Conservation (phyloP, 2,797 vertebrate species). For the Cercopithecus mitis region DNA sequence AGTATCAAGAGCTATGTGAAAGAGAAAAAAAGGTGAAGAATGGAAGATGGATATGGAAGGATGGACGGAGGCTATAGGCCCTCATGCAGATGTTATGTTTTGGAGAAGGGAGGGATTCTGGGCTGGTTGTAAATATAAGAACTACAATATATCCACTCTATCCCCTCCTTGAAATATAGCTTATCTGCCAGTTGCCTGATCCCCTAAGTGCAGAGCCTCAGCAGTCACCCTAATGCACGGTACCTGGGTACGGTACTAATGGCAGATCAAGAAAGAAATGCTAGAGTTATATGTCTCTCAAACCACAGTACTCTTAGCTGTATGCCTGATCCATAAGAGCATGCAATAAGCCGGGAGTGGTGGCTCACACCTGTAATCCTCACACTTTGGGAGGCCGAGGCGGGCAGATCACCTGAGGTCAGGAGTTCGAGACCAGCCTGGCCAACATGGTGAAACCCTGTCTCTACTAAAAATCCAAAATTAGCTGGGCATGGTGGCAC, state of each 20-base stretch:
- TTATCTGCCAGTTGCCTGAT: not conserved
- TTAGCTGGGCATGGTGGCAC: too few relatives aligned
- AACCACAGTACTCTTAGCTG: not conserved
- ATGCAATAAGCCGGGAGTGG: not conserved
- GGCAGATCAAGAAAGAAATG: not conserved
- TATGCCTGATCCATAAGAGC: not conserved
- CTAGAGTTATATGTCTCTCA: not conserved
- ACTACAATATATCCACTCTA: not conserved
- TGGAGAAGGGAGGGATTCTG: not conserved
- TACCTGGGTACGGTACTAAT: not conserved
- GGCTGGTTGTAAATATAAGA: not conserved
- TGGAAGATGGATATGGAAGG: not conserved
- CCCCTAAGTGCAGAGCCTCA: not conserved
- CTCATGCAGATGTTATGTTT: not conserved
- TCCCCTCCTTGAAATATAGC: not conserved
- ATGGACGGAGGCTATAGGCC: fast-evolving
- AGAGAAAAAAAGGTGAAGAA: not conserved
- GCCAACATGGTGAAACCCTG: too few relatives aligned
- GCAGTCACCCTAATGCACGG: fast-evolving
- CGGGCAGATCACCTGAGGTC: too few relatives aligned
- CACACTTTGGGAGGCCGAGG: too few relatives aligned
- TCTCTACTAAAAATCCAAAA: too few relatives aligned
- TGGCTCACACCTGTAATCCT: too few relatives aligned
- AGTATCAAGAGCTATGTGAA: not conserved
- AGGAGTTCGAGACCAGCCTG: too few relatives aligned